Evolutionary conservation across 1,140 invertebrate species (phyloP), one percentile per base, ranked within the genome.

Genomic region (Drosophila biarmipes): DNA sequence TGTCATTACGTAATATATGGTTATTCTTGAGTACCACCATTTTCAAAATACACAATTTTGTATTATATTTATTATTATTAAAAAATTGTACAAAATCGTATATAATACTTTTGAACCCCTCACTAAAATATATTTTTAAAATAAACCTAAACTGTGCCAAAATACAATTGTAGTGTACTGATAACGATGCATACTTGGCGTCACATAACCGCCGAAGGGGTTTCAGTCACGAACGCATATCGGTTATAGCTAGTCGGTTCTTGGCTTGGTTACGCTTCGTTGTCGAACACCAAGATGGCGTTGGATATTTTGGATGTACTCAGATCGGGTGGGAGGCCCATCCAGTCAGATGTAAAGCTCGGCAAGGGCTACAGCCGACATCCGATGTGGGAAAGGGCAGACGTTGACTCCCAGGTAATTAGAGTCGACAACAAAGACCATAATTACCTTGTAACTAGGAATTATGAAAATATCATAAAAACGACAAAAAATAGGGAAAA

Each of bases 361-460:
- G 27, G 27, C 49, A 48, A n/a, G 51, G 46, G 27, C 19, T 48
- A 8, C 19, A 12, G 42, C 42, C 19, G 21, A 38, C 34, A 38
- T 77, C 42, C 17, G 35, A 76, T 76, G 73, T 77, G 73, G 73
- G 55, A 77, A 77, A 76, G 61, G 54, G 79, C 74, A 74, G 55
- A 61, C 64, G 19, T 53, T 59, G 75, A 67, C 67, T 87, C 75
- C 66, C 75, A 82, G 66, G 82, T 87, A 87, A 87, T 87, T 87
- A 87, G 78, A 75, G 78, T 51, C 74, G 64, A 78, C 78, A 89
- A 73, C 79, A 82, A 79, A 75, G 66, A 67, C 71, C 62, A 73
- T 87, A 86, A 86, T 87, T 87, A 89, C 78, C 71, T 56, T 73
- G 57, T 77, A 82, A 69, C 82, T 64, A 78, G 77, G 75, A 89